A percentile compares a stretch with the other conserved stretches of the same genome.
Evolutionary conservation across 2,888 invertebrate genomes (phyloP).

Genomic region (Brassicogethes aeneus): DNA sequence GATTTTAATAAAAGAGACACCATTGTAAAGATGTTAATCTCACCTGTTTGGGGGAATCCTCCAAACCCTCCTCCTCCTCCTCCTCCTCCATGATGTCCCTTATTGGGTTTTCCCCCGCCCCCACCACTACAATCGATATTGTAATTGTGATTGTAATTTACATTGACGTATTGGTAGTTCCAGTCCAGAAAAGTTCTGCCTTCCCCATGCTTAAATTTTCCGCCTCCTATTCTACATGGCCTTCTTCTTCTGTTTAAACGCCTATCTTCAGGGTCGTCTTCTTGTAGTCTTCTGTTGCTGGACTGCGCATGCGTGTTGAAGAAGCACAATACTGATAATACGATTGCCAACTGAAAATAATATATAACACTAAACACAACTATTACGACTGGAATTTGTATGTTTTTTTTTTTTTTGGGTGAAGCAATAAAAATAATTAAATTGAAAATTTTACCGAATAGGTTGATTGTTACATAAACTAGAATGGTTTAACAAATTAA

Average conservation of each 20-base stretch:
- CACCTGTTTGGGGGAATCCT: not conserved
- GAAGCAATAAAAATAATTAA: too few relatives aligned
- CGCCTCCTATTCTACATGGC: not conserved
- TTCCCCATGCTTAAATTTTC: conserved; percentile 9
- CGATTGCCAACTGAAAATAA: not conserved
- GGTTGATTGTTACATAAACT: too few relatives aligned
- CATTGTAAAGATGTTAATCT: too few relatives aligned
- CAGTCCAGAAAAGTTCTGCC: conserved; percentile 29
- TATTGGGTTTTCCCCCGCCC: conserved; percentile 8
- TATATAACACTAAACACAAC: not conserved
- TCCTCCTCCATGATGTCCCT: too few relatives aligned
- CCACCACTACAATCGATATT: conserved; percentile 25
- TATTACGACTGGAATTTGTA: too few relatives aligned
- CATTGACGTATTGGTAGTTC: conserved; percentile 22
- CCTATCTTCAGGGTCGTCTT: not conserved
- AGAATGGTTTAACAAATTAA: too few relatives aligned
- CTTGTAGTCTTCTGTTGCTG: not conserved
- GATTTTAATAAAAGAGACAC: not conserved
- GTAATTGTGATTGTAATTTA: conserved; percentile 27
- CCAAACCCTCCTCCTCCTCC: not conserved
- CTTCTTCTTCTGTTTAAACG: not conserved
- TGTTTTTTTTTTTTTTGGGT: too few relatives aligned
- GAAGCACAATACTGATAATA: not conserved
- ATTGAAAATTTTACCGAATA: too few relatives aligned
- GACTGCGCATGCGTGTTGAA: not conserved